Evolutionary conservation across 2,888 invertebrate genomes (phyloP).

Genomic region (Helicoverpa assulta): DNA sequence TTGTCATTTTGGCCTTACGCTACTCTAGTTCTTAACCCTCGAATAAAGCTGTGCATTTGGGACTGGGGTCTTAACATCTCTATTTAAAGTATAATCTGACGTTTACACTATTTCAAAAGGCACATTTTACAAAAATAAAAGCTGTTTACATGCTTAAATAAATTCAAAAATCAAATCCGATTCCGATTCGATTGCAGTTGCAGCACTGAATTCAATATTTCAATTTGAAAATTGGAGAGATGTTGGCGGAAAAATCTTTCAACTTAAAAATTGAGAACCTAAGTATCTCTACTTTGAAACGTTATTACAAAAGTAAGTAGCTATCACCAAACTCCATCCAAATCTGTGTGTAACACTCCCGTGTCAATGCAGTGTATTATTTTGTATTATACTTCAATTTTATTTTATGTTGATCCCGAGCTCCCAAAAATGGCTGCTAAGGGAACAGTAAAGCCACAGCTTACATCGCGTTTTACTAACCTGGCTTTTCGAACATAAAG

Average conservation of each 20-base stretch:
- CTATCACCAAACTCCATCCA: not conserved
- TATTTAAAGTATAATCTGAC: not conserved
- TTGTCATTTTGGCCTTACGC: too few species aligned
- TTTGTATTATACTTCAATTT: conserved; percentile 77
- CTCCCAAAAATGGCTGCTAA: conserved; percentile 74
- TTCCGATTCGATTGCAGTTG: conserved; percentile 35
- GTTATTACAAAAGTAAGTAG: conserved; percentile 8
- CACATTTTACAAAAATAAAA: conserved; percentile 13
- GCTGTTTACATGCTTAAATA: conserved; percentile 10
- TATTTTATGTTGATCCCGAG: conserved; percentile 82
- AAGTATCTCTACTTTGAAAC: not conserved
- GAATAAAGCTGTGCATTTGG: not conserved
- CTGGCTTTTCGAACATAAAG: conserved; percentile 77
- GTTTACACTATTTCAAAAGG: not conserved
- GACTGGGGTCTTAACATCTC: too few species aligned
- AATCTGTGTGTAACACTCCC: conserved; percentile 53
- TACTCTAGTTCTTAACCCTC: too few species aligned
- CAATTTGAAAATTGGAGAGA: conserved; percentile 38
- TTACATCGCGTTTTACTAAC: conserved; percentile 77
- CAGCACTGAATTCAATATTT: conserved; percentile 43
- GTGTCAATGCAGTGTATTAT: conserved; percentile 70
- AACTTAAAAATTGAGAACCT: conserved; percentile 17
- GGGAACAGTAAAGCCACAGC: conserved; percentile 80
- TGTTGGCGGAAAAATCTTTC: conserved; percentile 21
- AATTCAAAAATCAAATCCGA: conserved; percentile 36